Percentiles rank a stretch among this genome's conserved stretches.
Evolutionary conservation across 2,113 vertebrate genomes (phyloP).

Genomic region (Ctenomys sociabilis): DNA sequence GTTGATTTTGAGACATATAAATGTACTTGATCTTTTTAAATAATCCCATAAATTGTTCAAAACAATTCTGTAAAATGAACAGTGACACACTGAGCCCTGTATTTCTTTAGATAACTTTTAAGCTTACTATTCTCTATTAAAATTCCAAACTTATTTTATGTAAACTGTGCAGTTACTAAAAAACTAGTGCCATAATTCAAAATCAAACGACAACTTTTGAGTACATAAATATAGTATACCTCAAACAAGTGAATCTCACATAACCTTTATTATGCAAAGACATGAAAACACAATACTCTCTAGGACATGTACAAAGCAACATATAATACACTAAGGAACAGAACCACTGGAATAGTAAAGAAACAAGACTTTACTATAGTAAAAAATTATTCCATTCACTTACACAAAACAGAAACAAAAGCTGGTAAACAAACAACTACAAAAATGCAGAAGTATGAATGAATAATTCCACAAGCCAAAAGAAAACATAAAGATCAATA

Average conservation of each 20-base stretch:
- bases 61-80: neutral
- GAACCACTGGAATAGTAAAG: neutral
- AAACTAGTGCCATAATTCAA: conserved; percentile 30
- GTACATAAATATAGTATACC: neutral
- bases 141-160: conserved; percentile 33
- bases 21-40: conserved; percentile 31
- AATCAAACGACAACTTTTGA: conserved; percentile 21
- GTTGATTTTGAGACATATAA: neutral
- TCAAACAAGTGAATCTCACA: neutral
- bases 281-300: conserved; percentile 30
- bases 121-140: conserved; percentile 44
- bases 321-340: neutral
- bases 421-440: neutral
- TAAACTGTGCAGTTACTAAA: conserved; percentile 34
- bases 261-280: conserved; percentile 17
- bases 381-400: neutral
- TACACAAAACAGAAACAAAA: conserved; percentile 52
- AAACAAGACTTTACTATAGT: neutral
- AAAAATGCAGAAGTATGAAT: conserved; percentile 12
- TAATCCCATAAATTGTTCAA: neutral
- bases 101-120: conserved; percentile 19
- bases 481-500: conserved; percentile 4
- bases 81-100: neutral
- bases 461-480: neutral
- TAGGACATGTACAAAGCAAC: neutral